Base-by-base conservation (phyloP, 2,113 vertebrate genomes). In the Chaetura pelagica region DNA sequence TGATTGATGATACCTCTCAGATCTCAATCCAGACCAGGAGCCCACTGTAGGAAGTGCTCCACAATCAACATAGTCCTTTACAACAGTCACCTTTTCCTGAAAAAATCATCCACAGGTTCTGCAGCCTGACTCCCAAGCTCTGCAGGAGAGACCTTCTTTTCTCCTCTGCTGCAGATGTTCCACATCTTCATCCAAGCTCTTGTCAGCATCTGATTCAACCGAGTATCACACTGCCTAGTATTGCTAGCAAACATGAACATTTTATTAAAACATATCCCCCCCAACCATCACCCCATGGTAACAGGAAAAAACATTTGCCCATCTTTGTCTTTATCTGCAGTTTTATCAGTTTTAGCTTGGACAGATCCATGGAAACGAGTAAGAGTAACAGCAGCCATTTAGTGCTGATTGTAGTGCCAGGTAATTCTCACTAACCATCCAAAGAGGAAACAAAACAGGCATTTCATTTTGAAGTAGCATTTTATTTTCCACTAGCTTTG, bases 401-500 rank as follows among this genome's bases (percentile, higher is more conserved):
- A 42, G 87, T 85, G 73, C 51, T 87, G 69, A 88, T 68, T 62
- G 61, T 68, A 81, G 52, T 46, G 38, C 26, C 64, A 73, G 75
- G 49, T 58, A 57, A 63, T 3, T 9, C 27, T 81, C 69, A 46
- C 19, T 23, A 17, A 49, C 32, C 38, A 59, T 48, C 57, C 46
- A 84, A 94, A 52, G 20, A 92, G 82, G 75, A 93, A 92, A 78
- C 35, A 96, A 89, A 96, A 35, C 34, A 64, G 83, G 35, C 57
- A 27, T 35, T 81, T 66, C 27, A 84, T 71, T 96, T 94, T 85
- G n/a, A 78, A 96, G 84, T 30, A 80, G 57, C 92, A 90, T 96
- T 98, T 98, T 97, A 98, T 96, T 95, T 92, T 71, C 51, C 20
- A 30, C 73, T 82, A 93, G 62, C 57, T 96, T 97, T 95, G 83